Evolutionary conservation across 92 coral and sea anemone species (phyloP).

Genomic region (Palythoa grandis): DNA sequence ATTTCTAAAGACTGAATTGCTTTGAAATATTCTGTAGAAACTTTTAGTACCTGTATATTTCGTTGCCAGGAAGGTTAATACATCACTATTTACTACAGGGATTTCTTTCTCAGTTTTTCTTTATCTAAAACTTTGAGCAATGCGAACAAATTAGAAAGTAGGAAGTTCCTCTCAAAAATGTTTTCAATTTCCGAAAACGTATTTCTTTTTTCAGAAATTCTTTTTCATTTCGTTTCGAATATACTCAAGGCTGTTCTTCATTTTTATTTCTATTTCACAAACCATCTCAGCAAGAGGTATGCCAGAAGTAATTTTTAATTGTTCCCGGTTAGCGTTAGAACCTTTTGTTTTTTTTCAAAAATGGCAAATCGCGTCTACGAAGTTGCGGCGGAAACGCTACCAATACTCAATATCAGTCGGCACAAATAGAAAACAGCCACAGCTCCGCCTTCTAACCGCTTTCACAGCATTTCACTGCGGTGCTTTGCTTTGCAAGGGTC

Average conservation of each 20-base stretch:
- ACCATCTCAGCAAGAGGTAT: not conserved
- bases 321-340: not conserved
- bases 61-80: too few relatives aligned
- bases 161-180: too few relatives aligned
- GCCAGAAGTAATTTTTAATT: not conserved
- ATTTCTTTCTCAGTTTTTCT: too few relatives aligned
- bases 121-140: too few relatives aligned
- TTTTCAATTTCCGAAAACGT: not conserved
- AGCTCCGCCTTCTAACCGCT: constrained; percentile 1
- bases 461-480: constrained; percentile 11
- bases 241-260: not conserved
- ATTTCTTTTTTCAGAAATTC: not conserved
- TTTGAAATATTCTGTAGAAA: too few relatives aligned
- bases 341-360: not conserved
- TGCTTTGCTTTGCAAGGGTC: not conserved
- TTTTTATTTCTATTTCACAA: not conserved
- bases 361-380: not conserved
- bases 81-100: too few relatives aligned
- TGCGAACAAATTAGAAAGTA: too few relatives aligned
- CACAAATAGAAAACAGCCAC: not conserved
- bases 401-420: not conserved
- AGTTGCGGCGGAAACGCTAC: constrained; percentile 18
- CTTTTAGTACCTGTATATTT: too few relatives aligned
- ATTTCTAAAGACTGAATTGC: too few relatives aligned
- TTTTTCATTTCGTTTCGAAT: not conserved